Evolutionary conservation across 2,888 invertebrate species (phyloP).

Genomic region (Caenorhabditis sp.): DNA sequence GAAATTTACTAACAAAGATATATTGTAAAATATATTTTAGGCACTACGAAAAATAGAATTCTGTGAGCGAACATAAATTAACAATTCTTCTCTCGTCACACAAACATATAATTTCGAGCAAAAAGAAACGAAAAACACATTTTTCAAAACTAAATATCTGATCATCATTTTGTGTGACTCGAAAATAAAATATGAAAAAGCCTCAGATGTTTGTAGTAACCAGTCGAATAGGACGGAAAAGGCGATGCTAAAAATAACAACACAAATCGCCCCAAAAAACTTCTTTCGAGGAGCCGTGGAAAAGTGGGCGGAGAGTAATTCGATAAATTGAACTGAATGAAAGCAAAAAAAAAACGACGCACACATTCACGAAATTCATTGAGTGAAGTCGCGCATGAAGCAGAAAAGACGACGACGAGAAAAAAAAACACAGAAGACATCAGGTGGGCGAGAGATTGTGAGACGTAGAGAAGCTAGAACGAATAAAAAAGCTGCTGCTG

Average conservation of each 20-base stretch:
- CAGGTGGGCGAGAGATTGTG: neutral
- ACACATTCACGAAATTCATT: neutral
- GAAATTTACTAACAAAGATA: too few relatives aligned
- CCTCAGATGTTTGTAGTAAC: too few relatives aligned
- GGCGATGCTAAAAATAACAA: neutral
- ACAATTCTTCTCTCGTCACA: too few relatives aligned
- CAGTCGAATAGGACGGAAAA: neutral
- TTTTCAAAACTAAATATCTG: too few relatives aligned
- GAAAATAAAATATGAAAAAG: too few relatives aligned
- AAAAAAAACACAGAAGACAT: neutral
- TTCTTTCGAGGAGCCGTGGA: neutral
- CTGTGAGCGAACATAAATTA: too few relatives aligned
- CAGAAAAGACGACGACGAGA: neutral
- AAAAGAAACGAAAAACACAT: too few relatives aligned
- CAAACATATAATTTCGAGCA: too few relatives aligned
- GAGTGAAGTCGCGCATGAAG: neutral
- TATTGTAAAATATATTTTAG: too few relatives aligned
- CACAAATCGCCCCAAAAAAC: neutral
- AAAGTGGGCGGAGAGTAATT: constrained; percentile 1
- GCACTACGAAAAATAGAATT: too few relatives aligned
- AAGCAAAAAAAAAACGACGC: neutral
- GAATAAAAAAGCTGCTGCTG: neutral
- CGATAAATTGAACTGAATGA: neutral
- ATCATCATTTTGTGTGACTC: too few relatives aligned
- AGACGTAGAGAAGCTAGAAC: neutral